A percentile compares a stretch with the other conserved stretches of the same genome.
Conservation (phyloP, 2,113 vertebrate species). For the Strix uralensis region DNA sequence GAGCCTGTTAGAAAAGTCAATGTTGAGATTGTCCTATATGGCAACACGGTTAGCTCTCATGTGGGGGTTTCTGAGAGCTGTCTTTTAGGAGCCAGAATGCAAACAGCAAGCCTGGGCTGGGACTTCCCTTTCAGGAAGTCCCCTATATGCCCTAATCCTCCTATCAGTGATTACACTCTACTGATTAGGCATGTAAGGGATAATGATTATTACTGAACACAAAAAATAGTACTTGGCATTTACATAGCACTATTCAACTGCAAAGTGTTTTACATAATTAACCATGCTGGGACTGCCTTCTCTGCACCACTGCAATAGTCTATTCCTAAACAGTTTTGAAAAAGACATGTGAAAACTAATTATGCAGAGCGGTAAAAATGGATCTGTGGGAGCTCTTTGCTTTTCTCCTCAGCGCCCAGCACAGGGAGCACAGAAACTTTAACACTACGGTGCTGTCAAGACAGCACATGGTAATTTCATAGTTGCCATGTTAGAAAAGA, state of each 20-base stretch:
- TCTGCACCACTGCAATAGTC: neutral
- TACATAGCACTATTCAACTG: neutral
- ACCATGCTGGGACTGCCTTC: slow-evolving; percentile 18
- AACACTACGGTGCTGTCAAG: neutral
- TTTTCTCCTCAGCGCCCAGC: neutral
- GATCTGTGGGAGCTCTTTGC: neutral
- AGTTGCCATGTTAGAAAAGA: neutral
- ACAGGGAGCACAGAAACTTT: neutral
- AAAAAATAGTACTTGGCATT: slow-evolving; percentile 6
- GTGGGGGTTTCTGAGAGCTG: neutral
- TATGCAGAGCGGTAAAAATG: neutral
- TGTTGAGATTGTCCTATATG: neutral
- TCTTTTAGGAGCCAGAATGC: neutral
- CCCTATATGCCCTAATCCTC: neutral
- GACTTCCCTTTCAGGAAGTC: neutral
- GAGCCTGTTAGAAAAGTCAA: neutral
- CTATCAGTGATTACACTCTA: neutral
- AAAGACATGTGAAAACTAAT: neutral
- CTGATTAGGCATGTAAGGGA: slow-evolving; percentile 23
- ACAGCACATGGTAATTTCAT: neutral
- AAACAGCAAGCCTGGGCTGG: neutral
- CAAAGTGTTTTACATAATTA: slow-evolving; percentile 49
- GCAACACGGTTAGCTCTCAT: fast-evolving
- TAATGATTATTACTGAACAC: slow-evolving; percentile 21
- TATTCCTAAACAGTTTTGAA: neutral